Conservation (phyloP, 2,797 vertebrate species). For the Centroberyx gerrardi region DNA sequence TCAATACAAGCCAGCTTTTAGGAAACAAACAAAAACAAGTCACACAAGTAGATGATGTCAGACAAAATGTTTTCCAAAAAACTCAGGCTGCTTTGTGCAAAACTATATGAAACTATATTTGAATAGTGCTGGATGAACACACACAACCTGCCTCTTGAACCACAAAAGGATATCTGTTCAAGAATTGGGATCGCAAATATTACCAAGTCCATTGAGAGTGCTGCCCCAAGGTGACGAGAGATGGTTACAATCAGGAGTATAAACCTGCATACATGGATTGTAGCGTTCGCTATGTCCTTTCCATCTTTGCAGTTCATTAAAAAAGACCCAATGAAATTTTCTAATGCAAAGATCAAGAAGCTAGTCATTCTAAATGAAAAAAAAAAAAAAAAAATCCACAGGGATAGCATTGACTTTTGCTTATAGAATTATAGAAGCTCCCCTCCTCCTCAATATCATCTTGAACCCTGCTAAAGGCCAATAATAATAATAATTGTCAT, state of each 20-base stretch:
- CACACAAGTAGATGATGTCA: neutral
- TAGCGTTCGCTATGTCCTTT: neutral
- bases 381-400: neutral
- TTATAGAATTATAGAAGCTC: neutral
- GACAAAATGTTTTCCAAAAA: neutral
- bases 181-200: neutral
- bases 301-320: neutral
- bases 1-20: neutral
- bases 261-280: neutral
- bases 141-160: constrained; percentile 28
- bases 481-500: neutral
- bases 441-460: neutral
- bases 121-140: neutral
- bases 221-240: constrained; percentile 35
- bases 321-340: neutral
- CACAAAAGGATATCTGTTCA: constrained; percentile 28
- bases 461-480: neutral
- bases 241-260: constrained; percentile 26
- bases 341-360: neutral
- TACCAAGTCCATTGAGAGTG: constrained; percentile 6
- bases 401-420: neutral
- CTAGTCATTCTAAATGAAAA: neutral
- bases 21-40: neutral
- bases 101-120: constrained; percentile 5
- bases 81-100: neutral